Evolutionary conservation across 2,113 vertebrate genomes (phyloP).

Genomic region (Platycercus adscitus): DNA sequence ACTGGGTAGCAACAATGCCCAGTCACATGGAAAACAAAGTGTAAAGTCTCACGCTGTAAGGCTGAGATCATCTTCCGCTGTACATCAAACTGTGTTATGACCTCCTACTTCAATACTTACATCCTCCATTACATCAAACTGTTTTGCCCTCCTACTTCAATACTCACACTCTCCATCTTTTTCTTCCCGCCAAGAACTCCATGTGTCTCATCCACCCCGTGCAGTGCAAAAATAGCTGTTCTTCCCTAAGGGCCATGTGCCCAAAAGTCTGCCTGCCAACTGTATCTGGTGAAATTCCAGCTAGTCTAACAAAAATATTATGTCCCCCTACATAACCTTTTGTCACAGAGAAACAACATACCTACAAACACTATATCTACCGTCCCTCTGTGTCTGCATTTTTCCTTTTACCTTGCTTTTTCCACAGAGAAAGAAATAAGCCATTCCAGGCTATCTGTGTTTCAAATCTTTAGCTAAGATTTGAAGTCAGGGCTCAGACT

Average conservation of each 20-base stretch:
- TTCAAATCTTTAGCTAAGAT: neutral
- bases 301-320: constrained; percentile 46
- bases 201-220: neutral
- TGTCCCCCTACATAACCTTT: neutral
- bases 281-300: constrained; percentile 10
- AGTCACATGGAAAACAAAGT: neutral
- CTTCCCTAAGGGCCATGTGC: neutral
- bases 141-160: neutral
- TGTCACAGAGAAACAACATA: neutral
- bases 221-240: constrained; percentile 32
- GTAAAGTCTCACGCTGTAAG: neutral
- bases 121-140: neutral
- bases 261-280: constrained; percentile 11
- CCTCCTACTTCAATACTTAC: neutral
- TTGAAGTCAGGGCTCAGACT: neutral
- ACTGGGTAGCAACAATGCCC: neutral
- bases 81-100: neutral
- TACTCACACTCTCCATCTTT: neutral
- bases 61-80: neutral
- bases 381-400: neutral
- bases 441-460: neutral
- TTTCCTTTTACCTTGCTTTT: neutral
- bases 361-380: neutral
- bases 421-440: neutral
- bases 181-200: neutral